A percentile compares a stretch with the other conserved stretches of the same genome.
phyloP scores from a whole-genome alignment of 2,888 invertebrate genomes.

The Melolontha melolontha region DNA sequence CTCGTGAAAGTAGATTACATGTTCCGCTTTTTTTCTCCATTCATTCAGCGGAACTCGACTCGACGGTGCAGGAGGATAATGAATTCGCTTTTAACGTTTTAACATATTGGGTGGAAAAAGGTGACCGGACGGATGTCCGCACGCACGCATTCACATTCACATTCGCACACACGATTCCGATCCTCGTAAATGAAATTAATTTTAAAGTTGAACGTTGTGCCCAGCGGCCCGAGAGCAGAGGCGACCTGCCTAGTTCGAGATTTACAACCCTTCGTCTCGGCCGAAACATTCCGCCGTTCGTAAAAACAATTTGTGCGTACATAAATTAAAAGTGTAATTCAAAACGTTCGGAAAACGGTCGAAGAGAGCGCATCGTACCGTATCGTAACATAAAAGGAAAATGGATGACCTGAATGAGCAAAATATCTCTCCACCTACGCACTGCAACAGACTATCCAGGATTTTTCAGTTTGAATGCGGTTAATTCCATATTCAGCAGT shows the following conservation, averaged over 20 bases:
- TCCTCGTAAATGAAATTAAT: constrained; percentile 28
- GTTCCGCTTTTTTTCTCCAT: background rate
- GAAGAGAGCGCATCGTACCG: constrained; percentile 20
- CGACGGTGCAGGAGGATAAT: constrained; percentile 9
- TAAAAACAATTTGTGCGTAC: constrained; percentile 37
- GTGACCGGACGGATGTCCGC: constrained; percentile 19
- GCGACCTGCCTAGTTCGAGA: background rate
- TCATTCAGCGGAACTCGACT: constrained; percentile 1
- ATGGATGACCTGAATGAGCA: constrained; percentile 12
- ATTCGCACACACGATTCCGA: constrained; percentile 26
- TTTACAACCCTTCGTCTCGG: constrained; percentile 23
- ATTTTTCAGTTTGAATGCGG: background rate
- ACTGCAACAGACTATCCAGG: background rate
- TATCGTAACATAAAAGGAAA: constrained; percentile 11
- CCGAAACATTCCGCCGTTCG: constrained; percentile 25
- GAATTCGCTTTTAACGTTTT: constrained; percentile 17
- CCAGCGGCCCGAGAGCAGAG: background rate
- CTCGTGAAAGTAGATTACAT: constrained; percentile 14
- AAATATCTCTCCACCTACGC: too few species aligned
- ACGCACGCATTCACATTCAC: background rate
- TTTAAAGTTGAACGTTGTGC: constrained; percentile 31
- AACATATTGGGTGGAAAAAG: constrained; percentile 30
- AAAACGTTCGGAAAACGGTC: constrained; percentile 10
- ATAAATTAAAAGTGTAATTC: constrained; percentile 36
- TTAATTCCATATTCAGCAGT: too few species aligned